Base-by-base conservation (phyloP, 30 jellyfish, hydroid and myxozoan genomes). In the Hydractinia symbiolongicarpus region DNA sequence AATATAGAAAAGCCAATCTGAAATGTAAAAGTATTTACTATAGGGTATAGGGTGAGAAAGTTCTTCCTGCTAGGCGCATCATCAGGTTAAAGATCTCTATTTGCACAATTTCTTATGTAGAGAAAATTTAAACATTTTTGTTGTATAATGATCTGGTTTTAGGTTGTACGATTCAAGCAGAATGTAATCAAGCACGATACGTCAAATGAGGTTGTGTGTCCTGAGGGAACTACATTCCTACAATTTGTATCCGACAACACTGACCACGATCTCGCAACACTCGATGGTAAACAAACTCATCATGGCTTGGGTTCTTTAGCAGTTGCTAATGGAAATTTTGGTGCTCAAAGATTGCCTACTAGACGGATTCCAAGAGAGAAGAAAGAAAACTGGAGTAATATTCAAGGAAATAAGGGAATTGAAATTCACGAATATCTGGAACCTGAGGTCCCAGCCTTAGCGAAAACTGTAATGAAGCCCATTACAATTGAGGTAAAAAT, bases 321-420 rank as follows among this genome's bases (percentile, higher is more conserved):
- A 9, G 4, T 73, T 1, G 82, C 82, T 17, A 73, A 73, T 73
- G 82, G 82, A 1, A 2, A 73, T 53, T 73, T 30, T 81, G 0
- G 81, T 53, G 4, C 16, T 14, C 1, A 30, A 15, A 44, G 2
- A 1, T 30, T 73, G 2, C 4, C 1, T 0, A 0, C 4, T 44
- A 81, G 4, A 9, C 1, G 76, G 1, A 73, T 73, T 50, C 82
- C 82, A 53, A 1, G 82, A 0, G 82, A 73, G 1, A 73, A 73
- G 4, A 1, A 4, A 50, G 76, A 73, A 53, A 4, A 2, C 1
- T 73, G 82, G 91, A 60, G 19, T 7, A 83, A 83, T 53, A 50
- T 83, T 56, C 87, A 81, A 71, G 85, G 86, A 81, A 81, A 81
- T 71, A 81, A 55, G 75, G 77, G 73, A 53, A 30, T 73, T 30